Evolutionary conservation across 2,797 vertebrate species (phyloP).

Genomic region (Sciurus carolinensis): DNA sequence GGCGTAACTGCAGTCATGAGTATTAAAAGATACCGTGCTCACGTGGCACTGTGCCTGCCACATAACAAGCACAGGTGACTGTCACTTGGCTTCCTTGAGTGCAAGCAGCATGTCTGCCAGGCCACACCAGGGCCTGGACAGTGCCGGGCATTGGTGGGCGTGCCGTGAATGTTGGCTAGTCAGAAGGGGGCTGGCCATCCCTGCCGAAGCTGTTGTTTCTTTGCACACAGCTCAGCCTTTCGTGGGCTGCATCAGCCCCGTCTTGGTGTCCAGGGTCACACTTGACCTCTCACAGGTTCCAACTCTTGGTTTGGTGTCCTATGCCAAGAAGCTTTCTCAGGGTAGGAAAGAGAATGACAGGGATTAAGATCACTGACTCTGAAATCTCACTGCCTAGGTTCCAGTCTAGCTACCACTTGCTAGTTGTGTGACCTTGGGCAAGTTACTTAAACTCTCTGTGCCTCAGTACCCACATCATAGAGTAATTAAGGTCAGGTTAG

Average conservation of each 20-base stretch:
- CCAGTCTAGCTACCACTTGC: neutral
- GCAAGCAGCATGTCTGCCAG: neutral
- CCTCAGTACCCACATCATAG: neutral
- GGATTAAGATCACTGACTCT: neutral
- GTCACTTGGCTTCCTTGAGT: neutral
- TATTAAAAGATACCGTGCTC: neutral
- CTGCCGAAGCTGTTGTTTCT: neutral
- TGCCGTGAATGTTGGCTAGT: neutral
- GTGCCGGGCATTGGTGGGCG: neutral
- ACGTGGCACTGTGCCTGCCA: neutral
- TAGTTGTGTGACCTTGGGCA: neutral
- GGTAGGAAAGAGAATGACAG: neutral
- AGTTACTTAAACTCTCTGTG: neutral
- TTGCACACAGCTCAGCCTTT: neutral
- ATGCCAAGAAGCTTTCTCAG: slow-evolving; percentile 8
- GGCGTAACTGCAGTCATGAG: neutral
- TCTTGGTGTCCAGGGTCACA: neutral
- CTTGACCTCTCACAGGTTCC: neutral
- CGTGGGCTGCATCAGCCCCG: neutral
- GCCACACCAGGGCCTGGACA: neutral
- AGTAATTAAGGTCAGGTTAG: neutral
- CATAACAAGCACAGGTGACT: neutral
- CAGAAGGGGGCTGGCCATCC: neutral
- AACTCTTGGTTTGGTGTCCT: neutral
- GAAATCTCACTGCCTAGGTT: neutral